Base-by-base conservation (phyloP, 1,140 invertebrate genomes). In the Megalopta genalis region DNA sequence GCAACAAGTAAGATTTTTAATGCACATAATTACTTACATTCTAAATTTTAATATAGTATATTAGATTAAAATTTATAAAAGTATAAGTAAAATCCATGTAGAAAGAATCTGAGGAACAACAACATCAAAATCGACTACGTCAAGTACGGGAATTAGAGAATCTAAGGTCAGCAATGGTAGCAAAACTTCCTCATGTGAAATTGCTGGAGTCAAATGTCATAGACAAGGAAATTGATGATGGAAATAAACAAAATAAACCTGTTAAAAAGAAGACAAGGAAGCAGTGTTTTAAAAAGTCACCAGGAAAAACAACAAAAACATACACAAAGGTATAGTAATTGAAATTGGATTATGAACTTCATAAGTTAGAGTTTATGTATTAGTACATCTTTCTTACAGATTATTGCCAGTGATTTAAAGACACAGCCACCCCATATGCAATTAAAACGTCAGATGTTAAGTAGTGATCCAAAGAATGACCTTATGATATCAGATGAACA, bases 111-210 rank as follows among this genome's bases (percentile, higher is more conserved):
- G 46, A 68, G 42, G 88, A 90, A 78, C 88, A 90, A 77, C 84
- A 86, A 49, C 87, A 88, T 16, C 87, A 90, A 57, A 90, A 93
- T 63, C 89, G 91, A 64, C 87, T 92, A 71, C 89, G 88, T 66
- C 86, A 92, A 77, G 92, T 91, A 49, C 88, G 93, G 73, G 90
- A 93, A 69, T 80, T 93, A 5, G 94, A 94, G 88, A 93, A 94
- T 87, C 72, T 89, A 8, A 88, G 93, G 71, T 90, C 94, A 21
- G 85, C 89, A 10, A 88, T 93, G 88, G 82, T 94, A 27, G 84
- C 90, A 10, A 84, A 89, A 14, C 77, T 93, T 62, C 75, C 87
- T 39, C 85, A 81, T 68, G 76, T 81, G 78, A 81, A 46, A 23
- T 14, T n/a, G 5, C 25, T 12, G n/a, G 64, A 72, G 27, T 63